A percentile compares a stretch with the other conserved stretches of the same genome.
These are phyloP conservation scores for Tipula helvola DNA, from an alignment of 2,888 invertebrate genomes.

Conservation along the genomic window DNA sequence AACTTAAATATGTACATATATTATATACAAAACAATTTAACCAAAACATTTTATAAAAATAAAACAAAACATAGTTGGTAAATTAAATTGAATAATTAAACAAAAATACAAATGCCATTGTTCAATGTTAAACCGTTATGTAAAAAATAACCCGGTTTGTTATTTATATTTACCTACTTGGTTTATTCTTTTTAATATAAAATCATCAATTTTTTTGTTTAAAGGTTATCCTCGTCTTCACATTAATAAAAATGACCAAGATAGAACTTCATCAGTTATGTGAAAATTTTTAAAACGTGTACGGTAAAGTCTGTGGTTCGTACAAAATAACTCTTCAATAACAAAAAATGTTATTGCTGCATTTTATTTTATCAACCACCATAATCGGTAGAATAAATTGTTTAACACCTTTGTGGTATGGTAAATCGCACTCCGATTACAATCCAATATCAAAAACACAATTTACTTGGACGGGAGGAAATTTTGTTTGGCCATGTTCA, in stretches of 20 bases:
- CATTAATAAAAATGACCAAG: background rate
- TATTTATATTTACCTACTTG: background rate
- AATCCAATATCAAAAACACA: constrained; percentile 7
- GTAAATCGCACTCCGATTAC: constrained; percentile 25
- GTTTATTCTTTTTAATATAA: background rate
- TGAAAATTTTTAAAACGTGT: background rate
- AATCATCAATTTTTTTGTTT: background rate
- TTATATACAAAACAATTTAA: background rate
- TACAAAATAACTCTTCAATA: background rate
- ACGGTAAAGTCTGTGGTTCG: background rate
- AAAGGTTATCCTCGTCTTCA: background rate
- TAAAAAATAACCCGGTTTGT: background rate
- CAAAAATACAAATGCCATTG: background rate
- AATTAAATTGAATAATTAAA: background rate
- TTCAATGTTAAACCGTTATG: background rate
- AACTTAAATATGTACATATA: background rate
- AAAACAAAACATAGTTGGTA: background rate
- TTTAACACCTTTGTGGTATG: constrained; percentile 23
- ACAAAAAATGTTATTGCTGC: background rate
- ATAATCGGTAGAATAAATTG: constrained; percentile 15
- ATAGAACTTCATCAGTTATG: background rate
- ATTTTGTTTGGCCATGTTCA: constrained; percentile 39
- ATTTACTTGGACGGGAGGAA: constrained; percentile 34
- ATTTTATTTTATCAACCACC: background rate
- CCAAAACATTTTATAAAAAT: background rate